Conservation (phyloP, 2,797 vertebrate genomes). For the Chrysocyon brachyurus region DNA sequence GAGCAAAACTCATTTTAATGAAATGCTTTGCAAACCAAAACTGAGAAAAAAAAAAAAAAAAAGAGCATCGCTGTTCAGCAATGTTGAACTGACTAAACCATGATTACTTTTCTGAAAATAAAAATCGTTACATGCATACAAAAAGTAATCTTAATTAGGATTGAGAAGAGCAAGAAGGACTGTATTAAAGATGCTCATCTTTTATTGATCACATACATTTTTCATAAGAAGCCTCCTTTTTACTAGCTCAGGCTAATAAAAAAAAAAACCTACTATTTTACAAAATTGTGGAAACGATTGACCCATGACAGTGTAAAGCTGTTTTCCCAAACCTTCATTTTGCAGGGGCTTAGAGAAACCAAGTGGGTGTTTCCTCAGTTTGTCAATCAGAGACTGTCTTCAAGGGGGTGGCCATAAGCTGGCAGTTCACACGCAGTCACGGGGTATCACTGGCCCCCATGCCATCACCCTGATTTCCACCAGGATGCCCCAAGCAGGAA, state of each 20-base stretch:
- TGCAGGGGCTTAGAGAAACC: neutral
- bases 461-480: no score
- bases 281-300: neutral
- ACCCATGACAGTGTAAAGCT: neutral
- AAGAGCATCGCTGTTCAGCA: neutral
- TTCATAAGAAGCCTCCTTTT: constrained; percentile 79
- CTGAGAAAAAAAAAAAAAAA: no score
- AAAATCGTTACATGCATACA: constrained; percentile 64
- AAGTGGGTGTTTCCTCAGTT: neutral
- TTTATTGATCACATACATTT: constrained; percentile 80
- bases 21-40: constrained; percentile 51
- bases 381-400: neutral
- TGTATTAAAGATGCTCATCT: constrained; percentile 81
- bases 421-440: fast-evolving
- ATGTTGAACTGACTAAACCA: neutral
- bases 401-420: fast-evolving
- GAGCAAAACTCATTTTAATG: constrained; percentile 47
- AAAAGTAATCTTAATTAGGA: constrained; percentile 70
- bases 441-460: fast-evolving
- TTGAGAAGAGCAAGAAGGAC: constrained; percentile 45
- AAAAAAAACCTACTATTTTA: constrained; percentile 63
- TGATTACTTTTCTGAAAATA: constrained; percentile 58
- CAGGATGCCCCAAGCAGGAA: neutral
- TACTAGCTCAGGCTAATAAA: constrained; percentile 57
- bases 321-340: neutral